Conservation (phyloP, 2,113 vertebrate genomes). For the Porphyrio hochstetteri region DNA sequence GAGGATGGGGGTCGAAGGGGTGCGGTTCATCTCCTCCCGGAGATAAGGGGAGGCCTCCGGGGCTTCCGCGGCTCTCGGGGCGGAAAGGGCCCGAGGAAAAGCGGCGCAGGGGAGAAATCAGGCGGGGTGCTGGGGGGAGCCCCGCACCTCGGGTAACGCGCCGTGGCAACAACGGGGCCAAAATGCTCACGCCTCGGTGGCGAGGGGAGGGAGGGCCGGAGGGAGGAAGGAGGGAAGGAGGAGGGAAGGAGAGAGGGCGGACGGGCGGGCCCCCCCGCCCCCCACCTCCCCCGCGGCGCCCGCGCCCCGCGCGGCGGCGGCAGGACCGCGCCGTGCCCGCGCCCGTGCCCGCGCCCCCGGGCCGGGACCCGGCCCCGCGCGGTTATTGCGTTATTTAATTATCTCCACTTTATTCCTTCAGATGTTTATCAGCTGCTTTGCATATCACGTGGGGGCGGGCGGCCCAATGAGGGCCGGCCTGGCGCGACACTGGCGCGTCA, state of each 20-base stretch:
- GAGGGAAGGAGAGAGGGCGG: not conserved
- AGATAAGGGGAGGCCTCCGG: not conserved
- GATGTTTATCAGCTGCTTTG: constrained; percentile 89
- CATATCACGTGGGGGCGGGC: constrained; percentile 89
- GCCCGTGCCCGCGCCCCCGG: not conserved
- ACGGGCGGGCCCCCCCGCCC: not conserved
- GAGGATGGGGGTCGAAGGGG: not conserved
- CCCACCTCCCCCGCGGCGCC: not conserved
- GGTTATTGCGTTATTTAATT: constrained; percentile 73
- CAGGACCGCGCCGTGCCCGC: not conserved
- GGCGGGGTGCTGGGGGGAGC: not conserved
- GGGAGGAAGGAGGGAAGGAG: not conserved
- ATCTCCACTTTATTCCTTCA: constrained; percentile 77
- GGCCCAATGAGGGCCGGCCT: constrained; percentile 87
- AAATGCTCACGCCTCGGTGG: constrained; percentile 19
- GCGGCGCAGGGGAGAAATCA: not conserved
- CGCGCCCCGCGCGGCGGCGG: not conserved
- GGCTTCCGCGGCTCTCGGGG: not conserved
- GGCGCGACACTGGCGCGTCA: constrained; percentile 86
- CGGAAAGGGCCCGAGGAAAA: not conserved
- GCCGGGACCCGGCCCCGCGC: constrained; percentile 22
- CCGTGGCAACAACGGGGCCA: constrained; percentile 20
- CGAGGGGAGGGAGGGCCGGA: not conserved
- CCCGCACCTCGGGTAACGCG: constrained; percentile 1
- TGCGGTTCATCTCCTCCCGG: not conserved